phyloP scores from a whole-genome alignment of 2,797 vertebrate genomes.

The Scleropages formosus region DNA sequence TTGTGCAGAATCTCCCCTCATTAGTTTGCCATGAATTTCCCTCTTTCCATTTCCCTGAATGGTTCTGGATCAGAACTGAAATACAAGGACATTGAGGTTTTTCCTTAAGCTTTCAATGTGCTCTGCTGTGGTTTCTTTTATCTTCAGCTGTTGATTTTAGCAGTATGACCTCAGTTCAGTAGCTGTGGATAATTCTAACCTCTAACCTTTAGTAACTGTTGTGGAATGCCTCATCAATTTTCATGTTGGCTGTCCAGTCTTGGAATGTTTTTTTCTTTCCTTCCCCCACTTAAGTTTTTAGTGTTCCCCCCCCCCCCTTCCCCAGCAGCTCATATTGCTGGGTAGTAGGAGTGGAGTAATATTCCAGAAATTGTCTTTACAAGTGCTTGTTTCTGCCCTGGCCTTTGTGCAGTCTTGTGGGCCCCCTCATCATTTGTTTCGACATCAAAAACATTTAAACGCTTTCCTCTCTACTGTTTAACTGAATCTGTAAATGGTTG shows the following conservation, averaged over 20 bases:
- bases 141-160: not conserved
- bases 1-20: too few relatives aligned
- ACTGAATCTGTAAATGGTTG: constrained; percentile 24
- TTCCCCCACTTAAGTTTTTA: not conserved
- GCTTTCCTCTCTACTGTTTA: constrained; percentile 5
- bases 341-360: not conserved
- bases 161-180: constrained; percentile 20
- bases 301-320: constrained; percentile 7
- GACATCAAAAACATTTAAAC: not conserved
- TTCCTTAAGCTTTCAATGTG: not conserved
- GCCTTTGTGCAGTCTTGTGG: not conserved
- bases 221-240: not conserved
- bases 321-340: constrained; percentile 1
- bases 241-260: not conserved
- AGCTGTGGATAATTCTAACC: constrained; percentile 14
- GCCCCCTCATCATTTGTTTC: not conserved
- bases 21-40: too few relatives aligned
- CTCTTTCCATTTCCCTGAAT: not conserved
- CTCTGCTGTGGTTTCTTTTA: not conserved
- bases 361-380: constrained; percentile 1
- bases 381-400: not conserved
- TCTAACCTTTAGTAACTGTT: not conserved
- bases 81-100: not conserved
- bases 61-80: not conserved
- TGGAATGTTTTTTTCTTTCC: not conserved